These are phyloP conservation scores for Tetragonula carbonaria DNA, from an alignment of 2,888 invertebrate species.

Conservation along the genomic window DNA sequence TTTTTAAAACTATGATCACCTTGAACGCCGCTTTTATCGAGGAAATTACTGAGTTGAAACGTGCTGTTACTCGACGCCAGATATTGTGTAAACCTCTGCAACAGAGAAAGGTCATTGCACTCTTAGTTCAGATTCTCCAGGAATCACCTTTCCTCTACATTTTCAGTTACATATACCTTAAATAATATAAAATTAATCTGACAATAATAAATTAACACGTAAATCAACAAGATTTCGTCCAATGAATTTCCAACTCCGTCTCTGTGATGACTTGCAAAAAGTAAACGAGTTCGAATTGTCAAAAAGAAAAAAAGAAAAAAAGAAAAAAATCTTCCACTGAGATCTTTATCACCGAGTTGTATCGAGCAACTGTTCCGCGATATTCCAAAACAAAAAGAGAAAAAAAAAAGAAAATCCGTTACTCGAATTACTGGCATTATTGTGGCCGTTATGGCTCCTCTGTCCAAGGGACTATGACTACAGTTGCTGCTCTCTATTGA, in stretches of 20 bases:
- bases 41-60: conserved; percentile 98
- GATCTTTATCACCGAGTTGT: neutral
- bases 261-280: too few relatives aligned
- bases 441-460: neutral
- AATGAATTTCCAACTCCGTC: too few relatives aligned
- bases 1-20: conserved; percentile 87
- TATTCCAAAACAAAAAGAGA: neutral
- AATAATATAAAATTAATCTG: too few relatives aligned
- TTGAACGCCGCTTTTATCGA: conserved; percentile 99
- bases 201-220: too few relatives aligned
- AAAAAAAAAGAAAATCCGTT: neutral
- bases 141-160: neutral
- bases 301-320: neutral
- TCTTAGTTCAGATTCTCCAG: neutral
- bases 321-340: neutral
- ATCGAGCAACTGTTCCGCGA: neutral
- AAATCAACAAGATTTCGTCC: too few relatives aligned
- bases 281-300: too few relatives aligned
- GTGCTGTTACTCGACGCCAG: conserved; percentile 99
- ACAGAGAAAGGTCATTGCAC: conserved; percentile 51
- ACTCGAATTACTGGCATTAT: neutral
- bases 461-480: neutral
- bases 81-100: conserved; percentile 99
- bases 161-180: too few relatives aligned
- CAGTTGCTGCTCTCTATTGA: conserved; percentile 1